phyloP scores from a whole-genome alignment of 2,888 invertebrate species.

The Eilema griseolum region DNA sequence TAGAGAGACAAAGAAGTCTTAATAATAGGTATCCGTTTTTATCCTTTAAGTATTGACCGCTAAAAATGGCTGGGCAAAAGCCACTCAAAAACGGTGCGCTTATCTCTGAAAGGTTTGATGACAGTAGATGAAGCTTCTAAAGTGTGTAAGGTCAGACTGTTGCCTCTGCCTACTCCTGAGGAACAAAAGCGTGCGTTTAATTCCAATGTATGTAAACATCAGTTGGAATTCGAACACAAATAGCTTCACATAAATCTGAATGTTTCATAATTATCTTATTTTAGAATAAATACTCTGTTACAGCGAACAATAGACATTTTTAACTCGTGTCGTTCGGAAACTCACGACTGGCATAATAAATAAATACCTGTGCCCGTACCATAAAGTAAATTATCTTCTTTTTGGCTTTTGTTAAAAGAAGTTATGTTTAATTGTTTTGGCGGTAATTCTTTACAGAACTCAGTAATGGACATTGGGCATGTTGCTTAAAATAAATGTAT shows the following conservation, averaged over 20 bases:
- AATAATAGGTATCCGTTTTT: too few species aligned
- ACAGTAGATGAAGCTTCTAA: too few species aligned
- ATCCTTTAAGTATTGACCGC: too few species aligned
- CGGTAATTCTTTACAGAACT: background rate
- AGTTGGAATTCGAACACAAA: conserved; percentile 15
- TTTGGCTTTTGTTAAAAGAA: conserved; percentile 17
- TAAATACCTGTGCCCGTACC: conserved; percentile 20
- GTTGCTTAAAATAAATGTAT: background rate
- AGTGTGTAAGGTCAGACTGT: background rate
- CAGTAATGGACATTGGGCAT: background rate
- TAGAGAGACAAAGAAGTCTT: too few species aligned
- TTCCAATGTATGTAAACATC: background rate
- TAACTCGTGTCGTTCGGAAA: conserved; percentile 20
- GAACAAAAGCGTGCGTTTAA: background rate
- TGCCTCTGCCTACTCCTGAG: background rate
- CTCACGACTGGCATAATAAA: conserved; percentile 17
- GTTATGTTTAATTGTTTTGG: background rate
- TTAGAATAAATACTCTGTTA: conserved; percentile 17
- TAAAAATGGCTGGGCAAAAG: too few species aligned
- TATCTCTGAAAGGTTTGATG: too few species aligned
- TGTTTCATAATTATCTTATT: conserved; percentile 23
- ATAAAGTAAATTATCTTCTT: conserved; percentile 27
- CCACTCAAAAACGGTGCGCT: too few species aligned
- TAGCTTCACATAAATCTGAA: conserved; percentile 23
- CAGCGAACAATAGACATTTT: conserved; percentile 31